Evolutionary conservation across 2,888 invertebrate genomes (phyloP), one percentile per base, ranked within the genome.

Genomic region (Thysanoteuthis rhombus): DNA sequence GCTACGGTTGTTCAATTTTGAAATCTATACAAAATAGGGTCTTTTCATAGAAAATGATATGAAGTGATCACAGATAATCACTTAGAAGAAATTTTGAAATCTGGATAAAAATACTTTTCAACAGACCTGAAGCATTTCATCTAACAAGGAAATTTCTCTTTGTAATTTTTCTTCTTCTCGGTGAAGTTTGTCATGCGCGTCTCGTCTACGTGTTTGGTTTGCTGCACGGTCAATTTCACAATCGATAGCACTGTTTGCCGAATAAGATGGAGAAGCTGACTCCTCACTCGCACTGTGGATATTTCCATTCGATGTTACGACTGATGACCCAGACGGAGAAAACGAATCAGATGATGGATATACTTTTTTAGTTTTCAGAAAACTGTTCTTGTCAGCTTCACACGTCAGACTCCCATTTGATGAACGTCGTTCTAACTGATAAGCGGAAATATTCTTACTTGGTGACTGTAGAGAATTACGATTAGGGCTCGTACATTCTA

Each of bases 71-170:
- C 19, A 47, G 19, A 47, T 47, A 19, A 22, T 19, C 19, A 47
- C 19, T 47, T 16, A 47, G 19, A 47, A 47, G 47, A 52, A 52
- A 52, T 22, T 5, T 52, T 22, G 22, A 52, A 52, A 52, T 52
- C 6, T 25, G 25, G 22, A 47, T 16, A 22, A 47, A 47, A 47
- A 47, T 25, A 5, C 22, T 52, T 52, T 22, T 52, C 3, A n/a
- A 75, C 95, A 94, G 92, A 95, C 96, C 94, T 95, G 95, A 16
- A 96, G 93, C 94, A 96, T 96, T 94, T 96, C 96, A 95, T 96
- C 96, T n/a, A 96, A 94, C 32, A 96, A 94, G 22, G 95, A 95
- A 93, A 96, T 95, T 94, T 96, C 96, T 93, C 95, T 95, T 93
- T 96, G 95, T 38, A 96, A 93, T 92, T 95, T 95, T 90, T 95